A percentile compares a stretch with the other conserved stretches of the same genome.
These are phyloP conservation scores for Sigmodon hispidus DNA, from an alignment of 2,113 vertebrate genomes.

Conservation along the genomic window DNA sequence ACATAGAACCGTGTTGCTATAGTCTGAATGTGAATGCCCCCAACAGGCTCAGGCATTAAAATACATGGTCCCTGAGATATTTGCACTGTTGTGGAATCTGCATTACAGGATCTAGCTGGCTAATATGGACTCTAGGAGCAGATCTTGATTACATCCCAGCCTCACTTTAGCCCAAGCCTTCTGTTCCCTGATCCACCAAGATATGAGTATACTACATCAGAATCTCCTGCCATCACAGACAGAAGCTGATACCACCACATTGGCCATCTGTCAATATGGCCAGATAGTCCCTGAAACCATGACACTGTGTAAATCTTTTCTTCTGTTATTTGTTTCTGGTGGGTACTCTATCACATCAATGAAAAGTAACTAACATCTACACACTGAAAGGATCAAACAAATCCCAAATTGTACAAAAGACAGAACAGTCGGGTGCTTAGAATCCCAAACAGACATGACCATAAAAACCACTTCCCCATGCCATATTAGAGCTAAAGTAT, in stretches of 20 bases:
- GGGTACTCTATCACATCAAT: background rate
- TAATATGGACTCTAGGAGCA: background rate
- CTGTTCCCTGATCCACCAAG: background rate
- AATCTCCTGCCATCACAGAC: background rate
- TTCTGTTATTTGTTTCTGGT: background rate
- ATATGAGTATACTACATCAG: background rate
- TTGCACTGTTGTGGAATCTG: background rate
- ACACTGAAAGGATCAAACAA: background rate
- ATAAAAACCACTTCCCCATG: background rate
- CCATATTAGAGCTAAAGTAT: background rate
- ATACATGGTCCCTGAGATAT: background rate
- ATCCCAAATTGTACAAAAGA: background rate
- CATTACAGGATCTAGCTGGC: background rate
- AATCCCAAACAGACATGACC: background rate
- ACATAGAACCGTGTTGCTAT: background rate
- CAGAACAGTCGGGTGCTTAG: background rate
- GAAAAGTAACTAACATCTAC: background rate
- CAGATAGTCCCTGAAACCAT: background rate
- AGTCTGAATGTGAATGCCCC: background rate
- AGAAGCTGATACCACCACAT: background rate
- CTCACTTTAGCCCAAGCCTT: background rate
- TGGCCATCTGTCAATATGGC: background rate
- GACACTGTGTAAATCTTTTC: background rate
- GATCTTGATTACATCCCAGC: background rate
- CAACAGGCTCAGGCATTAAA: background rate